Evolutionary conservation across 2,888 invertebrate species (phyloP).

Genomic region (Drosophila paranaensis): DNA sequence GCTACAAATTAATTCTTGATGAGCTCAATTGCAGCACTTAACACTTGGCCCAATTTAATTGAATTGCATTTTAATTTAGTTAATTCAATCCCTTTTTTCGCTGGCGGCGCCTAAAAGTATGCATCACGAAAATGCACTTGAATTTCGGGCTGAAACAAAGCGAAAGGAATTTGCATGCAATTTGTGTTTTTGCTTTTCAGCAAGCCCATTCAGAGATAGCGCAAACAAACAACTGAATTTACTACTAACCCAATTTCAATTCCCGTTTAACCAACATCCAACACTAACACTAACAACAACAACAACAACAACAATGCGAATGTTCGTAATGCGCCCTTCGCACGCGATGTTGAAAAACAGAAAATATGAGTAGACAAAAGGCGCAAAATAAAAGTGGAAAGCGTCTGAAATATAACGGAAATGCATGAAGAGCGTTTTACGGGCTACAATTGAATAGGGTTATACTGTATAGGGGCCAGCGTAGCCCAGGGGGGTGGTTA

Average conservation of each 20-base stretch:
- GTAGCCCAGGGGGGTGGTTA: not conserved
- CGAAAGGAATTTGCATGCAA: slow-evolving; percentile 26
- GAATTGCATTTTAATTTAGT: slow-evolving; percentile 22
- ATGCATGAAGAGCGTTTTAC: slow-evolving; percentile 49
- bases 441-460: slow-evolving; percentile 23
- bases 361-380: slow-evolving; percentile 59
- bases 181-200: slow-evolving; percentile 6
- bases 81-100: slow-evolving; percentile 22
- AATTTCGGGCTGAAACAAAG: slow-evolving; percentile 9
- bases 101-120: slow-evolving; percentile 35
- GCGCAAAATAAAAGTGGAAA: slow-evolving; percentile 63
- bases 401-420: slow-evolving; percentile 69
- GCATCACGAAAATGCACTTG: slow-evolving; percentile 30
- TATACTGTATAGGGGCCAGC: not conserved
- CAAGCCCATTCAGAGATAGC: slow-evolving; percentile 27
- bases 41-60: slow-evolving; percentile 3
- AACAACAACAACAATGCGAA: slow-evolving; percentile 22
- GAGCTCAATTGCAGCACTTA: not conserved
- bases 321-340: slow-evolving; percentile 33
- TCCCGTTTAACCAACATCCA: slow-evolving; percentile 37
- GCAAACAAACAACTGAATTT: slow-evolving; percentile 59
- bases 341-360: slow-evolving; percentile 56
- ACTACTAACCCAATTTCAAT: slow-evolving; percentile 72
- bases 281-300: slow-evolving; percentile 22
- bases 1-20: not conserved